Evolutionary conservation across 1,140 invertebrate genomes (phyloP).

Genomic region (Probaryconus sp.): DNA sequence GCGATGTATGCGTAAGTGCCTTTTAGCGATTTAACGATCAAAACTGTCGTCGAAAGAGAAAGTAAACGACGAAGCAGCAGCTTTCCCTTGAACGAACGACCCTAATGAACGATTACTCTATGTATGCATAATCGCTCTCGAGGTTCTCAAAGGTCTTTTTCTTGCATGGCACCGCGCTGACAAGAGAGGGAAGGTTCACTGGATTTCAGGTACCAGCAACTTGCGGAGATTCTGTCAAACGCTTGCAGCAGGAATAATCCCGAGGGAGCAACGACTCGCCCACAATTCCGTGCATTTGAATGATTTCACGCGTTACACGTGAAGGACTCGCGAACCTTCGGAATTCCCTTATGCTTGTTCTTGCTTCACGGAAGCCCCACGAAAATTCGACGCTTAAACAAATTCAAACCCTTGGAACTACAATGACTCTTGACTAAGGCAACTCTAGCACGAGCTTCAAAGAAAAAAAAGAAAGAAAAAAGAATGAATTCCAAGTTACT

Average conservation of each 20-base stretch:
- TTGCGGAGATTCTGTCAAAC: conserved; percentile 21
- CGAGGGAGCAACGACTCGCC: conserved; percentile 9
- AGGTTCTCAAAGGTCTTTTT: conserved; percentile 49
- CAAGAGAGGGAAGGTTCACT: conserved; percentile 1
- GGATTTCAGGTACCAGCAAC: conserved; percentile 19
- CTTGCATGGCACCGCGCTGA: conserved; percentile 13
- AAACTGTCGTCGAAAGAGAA: conserved; percentile 55
- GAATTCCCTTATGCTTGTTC: too few species aligned
- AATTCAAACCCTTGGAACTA: conserved; percentile 21
- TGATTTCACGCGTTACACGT: conserved; percentile 33
- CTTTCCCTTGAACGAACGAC: conserved; percentile 43
- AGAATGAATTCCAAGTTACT: too few species aligned
- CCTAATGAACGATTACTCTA: conserved; percentile 47
- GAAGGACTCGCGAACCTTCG: neutral
- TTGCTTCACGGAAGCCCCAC: neutral
- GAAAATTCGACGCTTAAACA: conserved; percentile 16
- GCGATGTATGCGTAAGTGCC: conserved; percentile 60
- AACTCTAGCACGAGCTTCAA: conserved; percentile 6
- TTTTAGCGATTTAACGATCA: conserved; percentile 66
- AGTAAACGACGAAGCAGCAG: conserved; percentile 23
- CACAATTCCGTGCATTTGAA: conserved; percentile 42
- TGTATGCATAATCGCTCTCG: conserved; percentile 54
- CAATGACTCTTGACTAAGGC: conserved; percentile 26
- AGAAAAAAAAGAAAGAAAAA: too few species aligned
- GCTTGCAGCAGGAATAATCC: conserved; percentile 15